Conservation (phyloP, 2,797 vertebrate species). For the Hyperoplus immaculatus region DNA sequence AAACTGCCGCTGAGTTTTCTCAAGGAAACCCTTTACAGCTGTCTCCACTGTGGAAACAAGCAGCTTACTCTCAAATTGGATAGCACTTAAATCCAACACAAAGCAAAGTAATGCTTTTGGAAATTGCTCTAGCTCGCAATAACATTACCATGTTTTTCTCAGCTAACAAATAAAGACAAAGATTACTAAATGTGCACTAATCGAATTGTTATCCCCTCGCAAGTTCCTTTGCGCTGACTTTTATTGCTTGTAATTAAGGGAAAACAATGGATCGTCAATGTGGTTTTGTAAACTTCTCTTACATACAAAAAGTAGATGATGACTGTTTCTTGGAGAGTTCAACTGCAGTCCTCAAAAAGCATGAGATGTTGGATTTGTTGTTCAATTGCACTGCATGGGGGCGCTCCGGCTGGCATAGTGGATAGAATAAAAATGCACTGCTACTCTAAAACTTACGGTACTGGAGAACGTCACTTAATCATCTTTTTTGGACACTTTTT, state of each 20-base stretch:
- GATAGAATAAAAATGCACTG: background rate
- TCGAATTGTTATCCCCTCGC: background rate
- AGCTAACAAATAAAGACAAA: background rate
- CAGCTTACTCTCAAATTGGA: background rate
- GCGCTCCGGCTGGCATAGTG: no score
- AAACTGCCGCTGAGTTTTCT: background rate
- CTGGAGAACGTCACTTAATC: conserved; percentile 10
- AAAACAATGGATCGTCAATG: conserved; percentile 1
- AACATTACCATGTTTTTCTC: background rate
- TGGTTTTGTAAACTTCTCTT: background rate
- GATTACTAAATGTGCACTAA: background rate
- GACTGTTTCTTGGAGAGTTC: background rate
- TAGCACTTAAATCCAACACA: background rate
- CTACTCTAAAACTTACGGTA: background rate
- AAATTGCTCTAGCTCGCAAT: background rate
- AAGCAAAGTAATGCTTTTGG: background rate
- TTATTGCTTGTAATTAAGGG: background rate
- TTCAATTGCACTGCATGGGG: background rate
- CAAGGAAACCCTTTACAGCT: background rate
- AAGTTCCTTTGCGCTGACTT: background rate
- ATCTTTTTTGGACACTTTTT: conserved; percentile 20
- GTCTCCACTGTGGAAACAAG: background rate
- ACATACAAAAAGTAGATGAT: background rate
- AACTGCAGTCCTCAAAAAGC: background rate
- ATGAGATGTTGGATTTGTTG: conserved; percentile 20